Percentiles rank a stretch among this genome's conserved stretches.
These are phyloP conservation scores for Saccostrea echinata DNA, from an alignment of 1,140 invertebrate genomes.

Conservation along the genomic window DNA sequence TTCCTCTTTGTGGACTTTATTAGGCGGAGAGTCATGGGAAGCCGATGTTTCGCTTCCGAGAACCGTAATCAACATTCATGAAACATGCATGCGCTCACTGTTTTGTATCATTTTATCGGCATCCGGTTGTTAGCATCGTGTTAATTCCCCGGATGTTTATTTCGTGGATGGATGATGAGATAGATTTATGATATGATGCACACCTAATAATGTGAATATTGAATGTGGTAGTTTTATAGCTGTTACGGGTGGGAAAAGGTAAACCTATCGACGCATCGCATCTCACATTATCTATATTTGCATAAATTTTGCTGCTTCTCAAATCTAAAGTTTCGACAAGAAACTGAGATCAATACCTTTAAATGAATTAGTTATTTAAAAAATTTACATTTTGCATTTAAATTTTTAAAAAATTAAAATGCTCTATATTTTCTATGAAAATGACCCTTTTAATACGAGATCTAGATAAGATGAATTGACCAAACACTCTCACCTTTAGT, in stretches of 20 bases:
- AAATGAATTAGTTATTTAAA: too few relatives aligned
- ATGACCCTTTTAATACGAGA: too few relatives aligned
- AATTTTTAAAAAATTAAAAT: too few relatives aligned
- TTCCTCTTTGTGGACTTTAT: constrained; percentile 33
- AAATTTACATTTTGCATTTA: too few relatives aligned
- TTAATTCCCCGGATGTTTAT: constrained; percentile 30
- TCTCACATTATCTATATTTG: too few relatives aligned
- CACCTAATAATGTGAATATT: constrained; percentile 12
- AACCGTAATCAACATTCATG: constrained; percentile 32
- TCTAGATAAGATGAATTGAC: too few relatives aligned
- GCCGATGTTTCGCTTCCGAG: constrained; percentile 3
- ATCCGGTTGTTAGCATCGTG: constrained; percentile 33
- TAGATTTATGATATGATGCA: constrained; percentile 3
- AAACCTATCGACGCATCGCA: background rate
- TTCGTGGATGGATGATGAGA: constrained; percentile 23
- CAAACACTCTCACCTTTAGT: too few relatives aligned
- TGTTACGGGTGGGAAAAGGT: background rate
- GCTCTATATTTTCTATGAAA: too few relatives aligned
- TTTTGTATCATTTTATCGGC: constrained; percentile 37
- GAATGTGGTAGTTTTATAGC: background rate
- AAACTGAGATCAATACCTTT: too few relatives aligned
- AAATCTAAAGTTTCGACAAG: too few relatives aligned
- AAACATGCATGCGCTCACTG: constrained; percentile 33
- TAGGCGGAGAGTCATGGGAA: constrained; percentile 10
- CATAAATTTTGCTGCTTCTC: too few relatives aligned